Evolutionary conservation across 2,888 invertebrate species (phyloP), one percentile per base, ranked within the genome.

Genomic region (Balanococcus diminutus): DNA sequence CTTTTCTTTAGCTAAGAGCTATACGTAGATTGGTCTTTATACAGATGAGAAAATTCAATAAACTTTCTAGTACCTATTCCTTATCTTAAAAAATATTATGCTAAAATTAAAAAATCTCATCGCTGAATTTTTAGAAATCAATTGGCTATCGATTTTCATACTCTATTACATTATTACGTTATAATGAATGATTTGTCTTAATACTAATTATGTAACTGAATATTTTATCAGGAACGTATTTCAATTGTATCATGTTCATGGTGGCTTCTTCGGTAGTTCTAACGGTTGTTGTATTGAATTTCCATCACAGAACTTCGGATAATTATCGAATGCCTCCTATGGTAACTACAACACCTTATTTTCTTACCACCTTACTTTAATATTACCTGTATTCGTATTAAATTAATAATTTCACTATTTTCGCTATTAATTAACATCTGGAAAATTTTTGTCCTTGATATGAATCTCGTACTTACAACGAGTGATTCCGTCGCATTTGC

Each of bases 211-310:
- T 75, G 75, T 84, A 39, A 61, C 81, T 87, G 79, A 51, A 51
- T 51, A 51, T 51, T 51, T 82, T 90, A 91, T 89, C 93, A 97
- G 98, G 98, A 90, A 97, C 98, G 89, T 98, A 98, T 93, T 98
- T 98, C 94, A 98, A 98, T 92, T 98, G 98, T 93, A 98, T 98
- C 92, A 98, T 98, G 98, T 96, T 98, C 92, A 98, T 98, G 98
- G 98, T 98, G 91, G 98, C 98, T 87, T 96, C 98, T 88, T 98
- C 98, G 88, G 98, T 98, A 91, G 97, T 98, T 89, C 93, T 98
- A 89, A 98, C 98, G 86, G 98, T 98, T 88, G 95, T 98, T 89
- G 98, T 98, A 89, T 93, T 98, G 88, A 98, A 98, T 92, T 98
- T 97, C 91, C 98, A 98, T 91, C 98, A 98, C 91, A 94, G 98